Evolutionary conservation across 2,797 vertebrate genomes (phyloP).

Genomic region (Bufotes viridis): DNA sequence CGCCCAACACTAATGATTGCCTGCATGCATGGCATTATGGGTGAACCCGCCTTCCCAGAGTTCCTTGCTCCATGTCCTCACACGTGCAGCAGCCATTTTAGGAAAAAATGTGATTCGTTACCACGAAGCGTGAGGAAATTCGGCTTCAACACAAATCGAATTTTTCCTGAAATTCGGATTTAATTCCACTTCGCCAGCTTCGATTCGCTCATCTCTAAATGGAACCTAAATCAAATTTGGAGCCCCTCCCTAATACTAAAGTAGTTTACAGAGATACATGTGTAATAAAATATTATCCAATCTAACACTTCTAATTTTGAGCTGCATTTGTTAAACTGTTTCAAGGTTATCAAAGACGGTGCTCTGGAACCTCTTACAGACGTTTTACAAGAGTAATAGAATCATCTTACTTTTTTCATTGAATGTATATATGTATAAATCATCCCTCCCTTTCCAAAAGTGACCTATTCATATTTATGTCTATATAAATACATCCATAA

Average conservation of each 20-base stretch:
- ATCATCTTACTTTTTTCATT: slow-evolving; percentile 33
- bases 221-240: too few species aligned
- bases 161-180: too few species aligned
- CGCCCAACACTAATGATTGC: too few species aligned
- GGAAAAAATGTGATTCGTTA: too few species aligned
- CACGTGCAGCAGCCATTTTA: too few species aligned
- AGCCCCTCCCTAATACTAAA: not conserved
- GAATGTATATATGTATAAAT: slow-evolving; percentile 43
- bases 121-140: too few species aligned
- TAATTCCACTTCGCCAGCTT: too few species aligned
- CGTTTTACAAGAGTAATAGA: not conserved
- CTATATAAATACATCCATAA: slow-evolving; percentile 47
- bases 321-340: not conserved
- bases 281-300: not conserved
- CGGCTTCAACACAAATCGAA: too few species aligned
- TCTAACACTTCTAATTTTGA: not conserved
- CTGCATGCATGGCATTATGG: too few species aligned
- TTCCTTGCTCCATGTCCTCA: too few species aligned
- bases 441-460: slow-evolving; percentile 25
- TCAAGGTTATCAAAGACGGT: not conserved
- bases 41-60: too few species aligned
- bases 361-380: not conserved
- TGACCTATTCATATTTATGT: slow-evolving; percentile 47
- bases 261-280: not conserved
- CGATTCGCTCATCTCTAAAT: too few species aligned